Evolutionary conservation across 1,140 invertebrate genomes (phyloP).

Genomic region (Lerema accius): DNA sequence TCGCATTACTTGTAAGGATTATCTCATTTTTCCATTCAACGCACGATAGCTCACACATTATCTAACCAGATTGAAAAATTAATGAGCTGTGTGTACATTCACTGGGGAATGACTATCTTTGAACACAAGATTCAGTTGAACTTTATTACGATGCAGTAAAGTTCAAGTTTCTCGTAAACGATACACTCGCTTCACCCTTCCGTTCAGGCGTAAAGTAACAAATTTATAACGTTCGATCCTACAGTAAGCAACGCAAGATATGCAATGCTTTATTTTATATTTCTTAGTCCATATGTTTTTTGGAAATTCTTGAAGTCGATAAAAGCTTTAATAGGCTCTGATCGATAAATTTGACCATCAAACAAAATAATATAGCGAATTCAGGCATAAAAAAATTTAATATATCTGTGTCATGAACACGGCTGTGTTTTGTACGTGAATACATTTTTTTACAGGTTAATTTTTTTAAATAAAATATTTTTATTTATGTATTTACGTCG

Average conservation of each 20-base stretch:
- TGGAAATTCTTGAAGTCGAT: no score
- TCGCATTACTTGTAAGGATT: slow-evolving; percentile 36
- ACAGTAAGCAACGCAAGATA: slow-evolving; percentile 34
- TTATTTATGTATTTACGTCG: no score
- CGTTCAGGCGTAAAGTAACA: slow-evolving; percentile 44
- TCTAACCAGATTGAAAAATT: slow-evolving; percentile 52
- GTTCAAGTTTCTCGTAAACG: slow-evolving; percentile 23
- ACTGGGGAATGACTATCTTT: slow-evolving; percentile 28
- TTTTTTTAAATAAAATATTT: no score
- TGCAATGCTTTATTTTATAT: slow-evolving; percentile 30
- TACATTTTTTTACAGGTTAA: no score
- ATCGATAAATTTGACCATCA: no score
- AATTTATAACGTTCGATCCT: slow-evolving; percentile 48
- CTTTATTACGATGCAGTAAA: slow-evolving; percentile 28
- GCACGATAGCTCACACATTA: slow-evolving; percentile 43
- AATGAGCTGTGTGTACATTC: slow-evolving; percentile 40
- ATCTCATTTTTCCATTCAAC: slow-evolving; percentile 45
- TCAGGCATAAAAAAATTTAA: no score
- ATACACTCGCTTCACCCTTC: slow-evolving; percentile 25
- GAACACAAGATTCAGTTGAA: neutral
- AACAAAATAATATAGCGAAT: no score
- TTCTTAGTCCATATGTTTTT: no score
- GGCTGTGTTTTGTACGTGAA: no score
- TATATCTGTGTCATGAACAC: no score
- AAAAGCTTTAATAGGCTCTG: no score